Percentiles rank a stretch among this genome's conserved stretches.
These are phyloP conservation scores for Nomada fucata DNA, from an alignment of 2,888 invertebrate genomes.

Conservation along the genomic window DNA sequence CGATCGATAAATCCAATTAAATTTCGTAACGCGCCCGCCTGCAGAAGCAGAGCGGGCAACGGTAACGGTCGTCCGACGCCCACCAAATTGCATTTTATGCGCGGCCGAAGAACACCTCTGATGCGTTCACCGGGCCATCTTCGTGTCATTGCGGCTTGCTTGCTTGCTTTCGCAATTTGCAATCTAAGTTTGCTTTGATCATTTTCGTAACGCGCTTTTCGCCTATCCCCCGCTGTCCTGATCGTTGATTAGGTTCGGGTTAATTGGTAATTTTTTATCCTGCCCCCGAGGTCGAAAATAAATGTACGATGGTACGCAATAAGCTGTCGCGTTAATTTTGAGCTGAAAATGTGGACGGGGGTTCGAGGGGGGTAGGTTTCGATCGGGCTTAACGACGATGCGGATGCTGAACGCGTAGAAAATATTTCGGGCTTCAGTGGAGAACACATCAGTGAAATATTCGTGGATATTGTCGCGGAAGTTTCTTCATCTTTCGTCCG, in stretches of 20 bases:
- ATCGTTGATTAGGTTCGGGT: not conserved
- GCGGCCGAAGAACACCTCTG: slow-evolving; percentile 50
- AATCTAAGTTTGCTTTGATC: slow-evolving; percentile 28
- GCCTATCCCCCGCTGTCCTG: not conserved
- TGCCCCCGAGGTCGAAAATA: no score
- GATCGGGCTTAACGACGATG: not conserved
- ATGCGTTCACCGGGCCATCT: slow-evolving; percentile 49
- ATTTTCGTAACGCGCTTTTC: slow-evolving; percentile 6
- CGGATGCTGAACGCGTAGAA: no score
- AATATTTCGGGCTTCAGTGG: no score
- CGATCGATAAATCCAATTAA: slow-evolving; percentile 83
- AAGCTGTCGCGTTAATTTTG: not conserved
- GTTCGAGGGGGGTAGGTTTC: not conserved
- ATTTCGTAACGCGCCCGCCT: slow-evolving; percentile 78
- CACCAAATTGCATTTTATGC: slow-evolving; percentile 79
- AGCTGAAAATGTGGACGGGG: not conserved
- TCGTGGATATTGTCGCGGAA: no score
- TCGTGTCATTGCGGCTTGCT: slow-evolving; percentile 15
- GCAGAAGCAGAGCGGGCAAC: slow-evolving; percentile 59
- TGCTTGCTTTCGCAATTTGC: slow-evolving; percentile 46
- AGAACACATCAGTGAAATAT: no score
- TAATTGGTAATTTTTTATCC: not conserved
- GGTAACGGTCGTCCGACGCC: slow-evolving; percentile 69
- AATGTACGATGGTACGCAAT: not conserved
- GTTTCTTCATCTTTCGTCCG: no score